phyloP scores from a whole-genome alignment of 2,113 vertebrate genomes.

The Todiramphus chloris region DNA sequence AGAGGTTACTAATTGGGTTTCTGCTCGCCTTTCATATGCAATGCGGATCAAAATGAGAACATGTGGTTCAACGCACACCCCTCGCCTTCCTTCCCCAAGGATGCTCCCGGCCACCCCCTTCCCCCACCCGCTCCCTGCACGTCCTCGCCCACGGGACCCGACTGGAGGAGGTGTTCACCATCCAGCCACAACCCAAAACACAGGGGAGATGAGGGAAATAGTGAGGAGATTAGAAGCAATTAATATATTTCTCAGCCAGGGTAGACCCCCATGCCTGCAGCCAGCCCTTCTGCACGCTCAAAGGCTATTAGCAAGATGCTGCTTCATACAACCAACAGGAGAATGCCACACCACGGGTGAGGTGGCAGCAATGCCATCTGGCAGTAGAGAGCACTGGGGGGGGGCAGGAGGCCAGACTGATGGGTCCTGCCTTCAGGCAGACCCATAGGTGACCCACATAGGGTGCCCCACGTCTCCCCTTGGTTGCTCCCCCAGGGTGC shows the following conservation, averaged over 20 bases:
- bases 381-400: accelerated
- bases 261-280: not conserved
- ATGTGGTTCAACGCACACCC: not conserved
- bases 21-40: slow-evolving; percentile 54
- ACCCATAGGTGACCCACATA: not conserved
- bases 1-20: slow-evolving; percentile 71
- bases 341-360: accelerated
- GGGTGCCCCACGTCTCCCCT: not conserved
- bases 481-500: accelerated
- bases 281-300: not conserved
- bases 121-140: accelerated
- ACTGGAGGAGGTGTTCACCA: accelerated
- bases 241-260: not conserved
- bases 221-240: not conserved
- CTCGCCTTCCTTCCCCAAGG: not conserved
- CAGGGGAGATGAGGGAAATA: not conserved
- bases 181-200: not conserved
- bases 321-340: accelerated
- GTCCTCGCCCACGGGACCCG: not conserved
- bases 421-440: not conserved
- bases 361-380: not conserved
- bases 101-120: accelerated
- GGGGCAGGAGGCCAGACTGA: not conserved
- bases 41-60: slow-evolving; percentile 12
- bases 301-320: not conserved